These are phyloP conservation scores for Poecilia picta DNA, from an alignment of 2,797 vertebrate species.

Conservation along the genomic window DNA sequence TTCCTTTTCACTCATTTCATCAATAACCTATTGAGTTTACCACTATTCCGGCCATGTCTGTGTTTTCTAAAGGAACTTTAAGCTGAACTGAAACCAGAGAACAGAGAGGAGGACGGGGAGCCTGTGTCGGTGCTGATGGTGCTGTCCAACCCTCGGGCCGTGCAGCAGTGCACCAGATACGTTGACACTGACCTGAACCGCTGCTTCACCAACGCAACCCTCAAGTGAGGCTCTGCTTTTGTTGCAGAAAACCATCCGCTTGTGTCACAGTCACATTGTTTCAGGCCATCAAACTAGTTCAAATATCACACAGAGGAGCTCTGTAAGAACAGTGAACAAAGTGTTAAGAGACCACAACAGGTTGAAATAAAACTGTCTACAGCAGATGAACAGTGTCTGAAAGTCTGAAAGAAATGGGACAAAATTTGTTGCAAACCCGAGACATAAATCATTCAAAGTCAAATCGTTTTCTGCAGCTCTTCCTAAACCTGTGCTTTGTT, in stretches of 20 bases:
- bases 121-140: constrained; percentile 60
- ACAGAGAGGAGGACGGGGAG: constrained; percentile 42
- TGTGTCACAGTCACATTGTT: not conserved
- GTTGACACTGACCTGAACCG: constrained; percentile 84
- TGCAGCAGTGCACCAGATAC: constrained; percentile 78
- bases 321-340: too few relatives aligned
- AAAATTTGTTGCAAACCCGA: not conserved
- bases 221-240: constrained; percentile 65
- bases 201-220: constrained; percentile 75
- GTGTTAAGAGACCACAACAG: too few relatives aligned
- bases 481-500: not conserved
- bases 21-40: constrained; percentile 22
- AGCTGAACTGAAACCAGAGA: constrained; percentile 49
- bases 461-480: not conserved
- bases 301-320: not conserved
- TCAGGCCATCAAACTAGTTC: not conserved
- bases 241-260: not conserved
- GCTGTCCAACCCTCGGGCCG: constrained; percentile 82
- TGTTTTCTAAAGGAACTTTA: constrained; percentile 28
- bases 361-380: not conserved
- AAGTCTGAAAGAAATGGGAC: not conserved
- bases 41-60: constrained; percentile 12
- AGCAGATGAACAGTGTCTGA: too few relatives aligned
- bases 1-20: constrained; percentile 37
- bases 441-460: not conserved